These are phyloP conservation scores for Tricholauxania praeusta DNA, from an alignment of 2,888 invertebrate genomes.

Conservation along the genomic window DNA sequence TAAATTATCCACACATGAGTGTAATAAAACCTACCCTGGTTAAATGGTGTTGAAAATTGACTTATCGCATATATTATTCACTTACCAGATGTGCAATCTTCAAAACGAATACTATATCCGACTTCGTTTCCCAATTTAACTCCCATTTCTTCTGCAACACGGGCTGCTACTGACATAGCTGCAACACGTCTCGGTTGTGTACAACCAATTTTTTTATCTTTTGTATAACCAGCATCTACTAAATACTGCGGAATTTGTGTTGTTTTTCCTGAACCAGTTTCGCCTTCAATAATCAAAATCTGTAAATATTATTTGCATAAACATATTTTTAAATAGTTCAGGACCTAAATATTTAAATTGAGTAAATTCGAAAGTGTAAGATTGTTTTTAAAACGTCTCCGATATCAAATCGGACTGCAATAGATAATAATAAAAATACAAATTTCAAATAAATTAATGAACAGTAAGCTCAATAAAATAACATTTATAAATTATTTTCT, in stretches of 20 bases:
- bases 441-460: too few relatives aligned
- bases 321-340: background rate
- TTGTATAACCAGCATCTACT: constrained; percentile 91
- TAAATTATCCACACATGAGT: too few relatives aligned
- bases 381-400: too few relatives aligned
- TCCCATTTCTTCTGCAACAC: constrained; percentile 98
- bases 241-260: constrained; percentile 99
- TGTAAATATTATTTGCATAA: constrained; percentile 50
- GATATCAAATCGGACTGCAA: too few relatives aligned
- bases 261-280: constrained; percentile 99
- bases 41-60: background rate
- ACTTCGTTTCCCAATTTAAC: constrained; percentile 96
- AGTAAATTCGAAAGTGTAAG: too few relatives aligned
- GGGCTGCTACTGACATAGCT: constrained; percentile 99
- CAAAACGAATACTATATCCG: constrained; percentile 94
- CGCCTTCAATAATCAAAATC: constrained; percentile 95
- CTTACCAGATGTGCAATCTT: constrained; percentile 90
- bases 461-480: accelerated
- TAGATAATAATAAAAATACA: too few relatives aligned
- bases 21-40: too few relatives aligned
- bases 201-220: constrained; percentile 92
- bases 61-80: background rate
- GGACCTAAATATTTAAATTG: too few relatives aligned
- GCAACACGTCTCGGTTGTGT: constrained; percentile 98
- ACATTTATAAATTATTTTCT: too few relatives aligned